Evolutionary conservation across 2,113 vertebrate species (phyloP).

Genomic region (Platichthys stellatus): DNA sequence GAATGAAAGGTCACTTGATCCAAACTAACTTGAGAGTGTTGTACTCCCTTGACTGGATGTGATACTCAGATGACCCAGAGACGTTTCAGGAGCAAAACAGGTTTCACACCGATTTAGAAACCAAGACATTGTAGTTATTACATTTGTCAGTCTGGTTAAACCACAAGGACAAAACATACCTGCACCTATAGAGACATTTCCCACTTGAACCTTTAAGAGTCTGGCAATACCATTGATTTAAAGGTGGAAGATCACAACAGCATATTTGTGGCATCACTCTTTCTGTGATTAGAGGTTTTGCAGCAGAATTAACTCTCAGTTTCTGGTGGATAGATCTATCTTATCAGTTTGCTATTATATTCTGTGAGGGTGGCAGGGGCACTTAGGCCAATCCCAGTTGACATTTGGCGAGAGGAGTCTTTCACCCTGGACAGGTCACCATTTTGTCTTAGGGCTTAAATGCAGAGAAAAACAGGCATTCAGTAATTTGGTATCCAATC

Average conservation of each 20-base stretch:
- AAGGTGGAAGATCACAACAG: neutral
- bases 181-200: neutral
- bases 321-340: too few relatives aligned
- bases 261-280: neutral
- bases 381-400: too few relatives aligned
- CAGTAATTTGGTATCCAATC: too few relatives aligned
- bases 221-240: neutral
- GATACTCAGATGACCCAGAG: neutral
- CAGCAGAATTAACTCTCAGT: too few relatives aligned
- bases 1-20: slow-evolving; percentile 5
- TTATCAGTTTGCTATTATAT: too few relatives aligned
- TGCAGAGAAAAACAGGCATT: too few relatives aligned
- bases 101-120: neutral
- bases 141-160: neutral
- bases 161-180: neutral
- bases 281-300: neutral
- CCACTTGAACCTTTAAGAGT: neutral
- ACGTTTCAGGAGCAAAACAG: neutral
- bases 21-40: neutral
- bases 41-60: neutral
- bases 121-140: neutral
- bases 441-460: too few relatives aligned
- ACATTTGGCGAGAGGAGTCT: too few relatives aligned
- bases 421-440: too few relatives aligned
- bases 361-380: too few relatives aligned